Evolutionary conservation across 2,797 vertebrate genomes (phyloP).

Genomic region (Peromyscus nudipes): DNA sequence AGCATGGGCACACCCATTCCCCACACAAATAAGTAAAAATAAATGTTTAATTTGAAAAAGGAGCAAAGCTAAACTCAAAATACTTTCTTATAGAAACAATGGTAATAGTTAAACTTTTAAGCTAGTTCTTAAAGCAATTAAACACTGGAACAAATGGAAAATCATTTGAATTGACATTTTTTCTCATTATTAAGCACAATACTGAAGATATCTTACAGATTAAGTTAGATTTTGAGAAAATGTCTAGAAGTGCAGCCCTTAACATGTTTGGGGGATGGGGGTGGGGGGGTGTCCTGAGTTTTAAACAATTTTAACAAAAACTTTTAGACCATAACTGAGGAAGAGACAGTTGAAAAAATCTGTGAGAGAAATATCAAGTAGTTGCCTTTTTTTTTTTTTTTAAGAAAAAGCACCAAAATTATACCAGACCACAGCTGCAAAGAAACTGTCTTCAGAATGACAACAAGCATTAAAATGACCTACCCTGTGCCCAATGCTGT

Average conservation of each 20-base stretch:
- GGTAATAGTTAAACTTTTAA: conserved; percentile 56
- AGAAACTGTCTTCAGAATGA: conserved; percentile 61
- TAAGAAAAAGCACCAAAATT: conserved; percentile 69
- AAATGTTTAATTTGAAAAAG: conserved; percentile 33
- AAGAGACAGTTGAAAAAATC: not conserved
- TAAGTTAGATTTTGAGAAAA: conserved; percentile 57
- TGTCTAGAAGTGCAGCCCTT: not conserved
- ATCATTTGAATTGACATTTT: conserved; percentile 60
- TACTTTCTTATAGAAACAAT: conserved; percentile 58
- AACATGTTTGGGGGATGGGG: not conserved
- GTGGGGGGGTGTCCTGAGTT: not conserved
- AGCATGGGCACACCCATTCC: not conserved
- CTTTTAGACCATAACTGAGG: conserved; percentile 35
- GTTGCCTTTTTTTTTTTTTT: not conserved
- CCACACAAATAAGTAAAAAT: not conserved
- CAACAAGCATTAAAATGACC: conserved; percentile 54
- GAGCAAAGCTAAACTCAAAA: conserved; percentile 68
- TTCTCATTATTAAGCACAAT: conserved; percentile 56
- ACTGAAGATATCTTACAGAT: conserved; percentile 57
- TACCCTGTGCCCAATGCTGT: conserved; percentile 13
- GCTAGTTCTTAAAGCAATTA: conserved; percentile 52
- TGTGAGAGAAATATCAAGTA: not conserved
- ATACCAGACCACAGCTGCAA: conserved; percentile 55
- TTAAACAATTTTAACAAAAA: conserved; percentile 68
- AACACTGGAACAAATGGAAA: conserved; percentile 50